phyloP scores from a whole-genome alignment of 2,113 vertebrate species.

The Heterotilapia buettikoferi region DNA sequence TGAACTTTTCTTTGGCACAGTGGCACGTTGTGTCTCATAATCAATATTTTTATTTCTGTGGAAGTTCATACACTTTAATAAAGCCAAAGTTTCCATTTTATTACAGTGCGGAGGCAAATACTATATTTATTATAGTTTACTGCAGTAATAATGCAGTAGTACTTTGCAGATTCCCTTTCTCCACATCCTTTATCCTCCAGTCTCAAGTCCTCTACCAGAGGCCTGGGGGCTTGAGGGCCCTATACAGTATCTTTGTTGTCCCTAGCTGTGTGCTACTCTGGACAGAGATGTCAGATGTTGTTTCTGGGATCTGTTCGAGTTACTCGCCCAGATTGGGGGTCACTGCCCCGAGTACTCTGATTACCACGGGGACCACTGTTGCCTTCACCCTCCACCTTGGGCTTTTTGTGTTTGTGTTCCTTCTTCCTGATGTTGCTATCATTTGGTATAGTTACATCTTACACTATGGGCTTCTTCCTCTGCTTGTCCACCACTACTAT shows the following conservation, averaged over 20 bases:
- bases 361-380: not conserved
- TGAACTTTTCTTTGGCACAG: not conserved
- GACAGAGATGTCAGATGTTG: not conserved
- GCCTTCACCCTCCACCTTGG: not conserved
- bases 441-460: not conserved
- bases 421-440: not conserved
- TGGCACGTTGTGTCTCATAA: not conserved
- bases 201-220: not conserved
- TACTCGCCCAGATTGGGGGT: not conserved
- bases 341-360: not conserved
- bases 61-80: not conserved
- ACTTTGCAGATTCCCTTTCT: not conserved
- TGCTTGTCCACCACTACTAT: not conserved
- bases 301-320: not conserved
- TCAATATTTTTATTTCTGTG: not conserved
- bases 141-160: not conserved
- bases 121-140: not conserved
- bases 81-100: not conserved
- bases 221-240: not conserved
- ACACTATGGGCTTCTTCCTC: not conserved
- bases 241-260: rapidly evolving
- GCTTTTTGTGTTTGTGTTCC: not conserved
- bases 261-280: not conserved
- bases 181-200: not conserved
- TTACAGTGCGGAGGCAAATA: rapidly evolving